phyloP scores from a whole-genome alignment of 2,113 vertebrate genomes.

The Sciurus niger region DNA sequence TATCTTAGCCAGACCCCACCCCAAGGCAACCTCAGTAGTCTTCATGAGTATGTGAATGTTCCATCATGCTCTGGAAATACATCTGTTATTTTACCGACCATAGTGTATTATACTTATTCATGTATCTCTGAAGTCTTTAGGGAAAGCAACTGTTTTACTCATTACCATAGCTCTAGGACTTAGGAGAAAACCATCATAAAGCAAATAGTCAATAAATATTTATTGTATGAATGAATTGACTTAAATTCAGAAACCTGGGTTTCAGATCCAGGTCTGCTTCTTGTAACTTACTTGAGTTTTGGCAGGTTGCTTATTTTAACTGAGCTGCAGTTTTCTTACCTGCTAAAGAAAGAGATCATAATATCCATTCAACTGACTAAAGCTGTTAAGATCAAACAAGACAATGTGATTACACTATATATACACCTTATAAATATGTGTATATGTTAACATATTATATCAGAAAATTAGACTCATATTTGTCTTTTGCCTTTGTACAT shows the following conservation, averaged over 20 bases:
- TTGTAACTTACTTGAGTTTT: conserved; percentile 41
- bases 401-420: background rate
- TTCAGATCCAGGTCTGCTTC: conserved; percentile 26
- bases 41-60: background rate
- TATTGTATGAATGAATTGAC: conserved; percentile 56
- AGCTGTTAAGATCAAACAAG: conserved; percentile 47
- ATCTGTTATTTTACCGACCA: background rate
- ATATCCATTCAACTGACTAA: background rate
- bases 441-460: background rate
- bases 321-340: conserved; percentile 38
- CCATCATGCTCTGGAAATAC: background rate
- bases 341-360: background rate
- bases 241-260: conserved; percentile 53
- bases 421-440: background rate
- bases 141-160: background rate
- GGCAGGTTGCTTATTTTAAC: conserved; percentile 42
- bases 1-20: background rate
- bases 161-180: background rate
- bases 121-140: conserved; percentile 20
- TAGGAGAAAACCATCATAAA: conserved; percentile 29
- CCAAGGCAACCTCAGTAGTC: background rate
- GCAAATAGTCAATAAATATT: conserved; percentile 51
- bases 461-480: background rate
- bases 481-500: conserved; percentile 11
- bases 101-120: background rate